Evolutionary conservation across 2,797 vertebrate genomes (phyloP), one percentile per base, ranked within the genome.

Genomic region (Setipinna tenuifilis): DNA sequence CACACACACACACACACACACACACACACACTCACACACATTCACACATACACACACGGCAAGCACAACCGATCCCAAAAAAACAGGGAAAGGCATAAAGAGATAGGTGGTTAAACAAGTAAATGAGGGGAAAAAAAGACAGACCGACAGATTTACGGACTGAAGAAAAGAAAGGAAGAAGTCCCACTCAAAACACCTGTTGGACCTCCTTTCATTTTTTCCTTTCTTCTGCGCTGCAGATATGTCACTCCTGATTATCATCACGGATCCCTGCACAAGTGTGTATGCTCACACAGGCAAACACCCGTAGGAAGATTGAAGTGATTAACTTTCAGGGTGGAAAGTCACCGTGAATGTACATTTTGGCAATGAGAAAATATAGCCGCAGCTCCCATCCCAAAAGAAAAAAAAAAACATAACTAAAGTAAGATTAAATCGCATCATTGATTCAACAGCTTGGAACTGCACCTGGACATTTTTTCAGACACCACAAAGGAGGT

Each of bases 151-250:
- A 54, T 1, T 3, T 3, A 54, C 14, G 7, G 50, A 54, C 82
- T 88, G 83, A 83, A 19, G 59, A 50, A 71, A 58, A 81, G 35
- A 23, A 80, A 75, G 50, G 21, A 84, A 78, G 41, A 14, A 81
- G 93, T 93, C 94, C 92, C 93, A 94, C 95, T 95, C 94, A 95
- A 94, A 96, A 96, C 96, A 97, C 96, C 96, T 97, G 97, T 96
- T 96, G 89, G 92, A 93, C 92, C 94, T 44, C 94, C 92, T 95
- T 96, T 95, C 94, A 94, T 94, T 94, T 95, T 95, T 95, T 91
- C 35, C 35, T 44, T 88, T 92, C 87, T 65, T 92, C 94, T 91
- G 91, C 90, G 92, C 94, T 95, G 92, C 94, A 93, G 94, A 95
- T 94, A 93, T 92, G 95, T 95, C 94, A 95, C 91, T 94, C 94